Percentiles rank a stretch among this genome's conserved stretches.
Evolutionary conservation across 1,140 invertebrate species (phyloP).

Genomic region (Drosophila sproati): DNA sequence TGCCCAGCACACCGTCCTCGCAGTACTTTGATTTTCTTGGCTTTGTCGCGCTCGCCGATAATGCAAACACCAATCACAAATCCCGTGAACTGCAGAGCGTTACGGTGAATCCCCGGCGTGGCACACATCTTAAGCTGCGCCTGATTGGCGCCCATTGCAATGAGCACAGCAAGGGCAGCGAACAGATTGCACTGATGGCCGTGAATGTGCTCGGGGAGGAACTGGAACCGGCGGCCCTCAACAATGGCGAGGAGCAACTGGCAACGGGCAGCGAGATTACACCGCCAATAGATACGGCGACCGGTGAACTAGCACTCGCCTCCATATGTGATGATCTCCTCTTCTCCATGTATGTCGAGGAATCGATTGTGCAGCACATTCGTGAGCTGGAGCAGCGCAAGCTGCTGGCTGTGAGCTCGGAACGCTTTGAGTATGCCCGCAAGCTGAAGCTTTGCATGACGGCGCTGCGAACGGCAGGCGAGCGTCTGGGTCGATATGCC

Average conservation of each 20-base stretch:
- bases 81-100: constrained; percentile 94
- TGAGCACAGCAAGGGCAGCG: constrained; percentile 87
- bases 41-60: constrained; percentile 93
- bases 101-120: constrained; percentile 91
- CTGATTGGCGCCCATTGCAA: constrained; percentile 93
- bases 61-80: constrained; percentile 92
- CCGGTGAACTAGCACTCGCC: constrained; percentile 85
- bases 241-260: constrained; percentile 52
- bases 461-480: constrained; percentile 92
- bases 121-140: constrained; percentile 93
- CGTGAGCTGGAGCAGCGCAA: constrained; percentile 94
- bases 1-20: constrained; percentile 83
- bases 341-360: constrained; percentile 98
- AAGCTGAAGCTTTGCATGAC: constrained; percentile 94
- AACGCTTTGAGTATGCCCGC: constrained; percentile 93
- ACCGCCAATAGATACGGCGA: constrained; percentile 72
- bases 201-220: constrained; percentile 91
- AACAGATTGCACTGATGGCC: constrained; percentile 89
- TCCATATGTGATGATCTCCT: constrained; percentile 97
- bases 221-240: constrained; percentile 36
- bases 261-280: constrained; percentile 26
- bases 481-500: constrained; percentile 95
- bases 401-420: constrained; percentile 90
- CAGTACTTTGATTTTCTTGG: constrained; percentile 90
- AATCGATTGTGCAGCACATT: constrained; percentile 95